A percentile compares a stretch with the other conserved stretches of the same genome.
Evolutionary conservation across 2,888 invertebrate species (phyloP).

Genomic region (Euzetes globulus): DNA sequence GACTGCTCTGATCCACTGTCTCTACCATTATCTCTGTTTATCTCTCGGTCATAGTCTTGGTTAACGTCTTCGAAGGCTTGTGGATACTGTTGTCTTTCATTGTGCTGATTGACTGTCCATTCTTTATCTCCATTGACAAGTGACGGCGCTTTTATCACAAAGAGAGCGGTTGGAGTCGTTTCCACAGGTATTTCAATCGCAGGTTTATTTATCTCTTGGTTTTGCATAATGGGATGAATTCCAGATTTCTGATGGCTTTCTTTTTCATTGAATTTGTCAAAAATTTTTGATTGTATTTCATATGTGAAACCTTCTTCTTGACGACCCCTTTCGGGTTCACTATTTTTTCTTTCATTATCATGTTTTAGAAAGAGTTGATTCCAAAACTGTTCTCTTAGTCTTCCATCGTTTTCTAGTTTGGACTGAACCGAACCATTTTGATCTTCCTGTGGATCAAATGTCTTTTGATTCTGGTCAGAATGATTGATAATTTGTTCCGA

Average conservation of each 20-base stretch:
- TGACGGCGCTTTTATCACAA: background rate
- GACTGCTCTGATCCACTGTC: background rate
- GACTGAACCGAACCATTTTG: background rate
- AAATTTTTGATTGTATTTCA: conserved; percentile 8
- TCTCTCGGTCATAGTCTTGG: background rate
- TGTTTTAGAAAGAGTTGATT: background rate
- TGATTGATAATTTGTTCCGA: background rate
- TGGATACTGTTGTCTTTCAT: background rate
- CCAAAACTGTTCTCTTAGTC: conserved; percentile 13
- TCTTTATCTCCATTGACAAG: background rate
- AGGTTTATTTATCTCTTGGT: background rate
- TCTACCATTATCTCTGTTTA: background rate
- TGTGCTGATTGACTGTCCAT: background rate
- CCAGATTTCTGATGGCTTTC: background rate
- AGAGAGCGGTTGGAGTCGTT: conserved; percentile 11
- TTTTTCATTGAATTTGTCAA: background rate
- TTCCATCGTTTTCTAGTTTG: background rate
- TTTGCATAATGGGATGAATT: background rate
- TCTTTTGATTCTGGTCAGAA: background rate
- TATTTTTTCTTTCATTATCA: background rate
- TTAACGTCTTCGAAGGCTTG: background rate
- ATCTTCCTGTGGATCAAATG: background rate
- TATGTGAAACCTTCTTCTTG: background rate
- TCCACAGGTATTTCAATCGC: background rate
- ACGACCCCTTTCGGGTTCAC: background rate